Evolutionary conservation across 2,113 vertebrate genomes (phyloP), one percentile per base, ranked within the genome.

Genomic region (Oxyruncus cristatus): DNA sequence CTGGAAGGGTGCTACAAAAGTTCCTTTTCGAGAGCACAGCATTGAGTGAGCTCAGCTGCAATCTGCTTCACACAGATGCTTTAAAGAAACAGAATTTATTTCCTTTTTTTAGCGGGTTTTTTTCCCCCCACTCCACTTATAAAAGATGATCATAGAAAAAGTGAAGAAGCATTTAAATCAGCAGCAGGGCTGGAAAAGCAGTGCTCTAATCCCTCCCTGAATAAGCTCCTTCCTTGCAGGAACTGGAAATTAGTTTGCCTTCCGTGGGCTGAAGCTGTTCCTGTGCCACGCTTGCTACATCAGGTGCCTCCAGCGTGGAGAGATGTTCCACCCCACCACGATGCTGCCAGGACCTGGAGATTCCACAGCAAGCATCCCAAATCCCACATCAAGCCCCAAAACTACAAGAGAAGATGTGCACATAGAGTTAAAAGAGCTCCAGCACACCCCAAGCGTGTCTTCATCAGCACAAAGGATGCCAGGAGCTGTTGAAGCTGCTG

Each of bases 361-460:
- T 62, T 22, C n/a, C 30, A 59, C 49, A 67, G 26, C 37, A 85
- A 83, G 33, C 41, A 73, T 6, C 47, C 66, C 50, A 72, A 37
- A 58, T 4, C 58, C 66, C 50, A 39, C 1, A 7, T 47, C 37
- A 30, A 82, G 32, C 28, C 65, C 65, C 67, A 62, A 52, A 52
- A 35, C 2, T 20, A 5, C 37, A 9, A 11, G 32, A 80, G 33
- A 37, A 70, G 50, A 30, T 0, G 37, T 1, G 1, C 32, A 56
- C 11, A 28, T 0, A 26, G 68, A 78, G n/a, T 56, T 68, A 67
- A 79, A 61, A 83, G 41, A 80, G 35, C 46, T 39, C 50, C 55
- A 79, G 68, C 62, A 20, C 59, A 15, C 67, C 23, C 39, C 19
- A 26, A 86, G 66, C 67, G 33, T 9, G 21, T 47, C 83, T 62